These are phyloP conservation scores for Leucoma salicis DNA, from an alignment of 2,888 invertebrate genomes.

Conservation along the genomic window DNA sequence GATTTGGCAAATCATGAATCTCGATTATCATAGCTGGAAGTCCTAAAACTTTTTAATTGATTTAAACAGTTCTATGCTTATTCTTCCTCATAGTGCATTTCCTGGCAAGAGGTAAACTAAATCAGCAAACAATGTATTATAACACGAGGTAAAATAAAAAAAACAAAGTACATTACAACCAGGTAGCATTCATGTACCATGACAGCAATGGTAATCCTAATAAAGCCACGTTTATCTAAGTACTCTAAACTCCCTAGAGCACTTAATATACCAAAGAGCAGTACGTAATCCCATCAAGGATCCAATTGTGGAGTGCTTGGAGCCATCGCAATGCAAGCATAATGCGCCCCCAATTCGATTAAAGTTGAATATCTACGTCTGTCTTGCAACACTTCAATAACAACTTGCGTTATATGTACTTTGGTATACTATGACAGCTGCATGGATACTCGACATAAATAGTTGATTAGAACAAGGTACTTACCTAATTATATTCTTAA, in stretches of 20 bases:
- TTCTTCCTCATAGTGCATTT: no score
- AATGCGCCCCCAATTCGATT: constrained; percentile 55
- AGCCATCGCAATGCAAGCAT: constrained; percentile 49
- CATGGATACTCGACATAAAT: no score
- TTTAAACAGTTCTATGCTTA: no score
- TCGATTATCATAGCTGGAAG: no score
- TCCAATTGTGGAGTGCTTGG: constrained; percentile 38
- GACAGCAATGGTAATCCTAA: neutral
- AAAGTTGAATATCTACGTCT: constrained; percentile 46
- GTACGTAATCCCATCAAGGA: constrained; percentile 45
- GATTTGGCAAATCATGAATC: no score
- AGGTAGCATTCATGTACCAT: neutral
- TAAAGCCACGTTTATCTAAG: constrained; percentile 7
- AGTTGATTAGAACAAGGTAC: no score
- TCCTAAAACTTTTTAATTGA: no score
- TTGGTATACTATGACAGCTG: neutral
- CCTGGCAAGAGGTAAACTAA: no score
- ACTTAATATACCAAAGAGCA: constrained; percentile 54
- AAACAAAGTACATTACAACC: no score
- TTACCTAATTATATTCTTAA: no score
- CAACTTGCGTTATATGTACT: constrained; percentile 16
- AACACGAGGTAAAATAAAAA: no score
- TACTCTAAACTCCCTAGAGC: constrained; percentile 16
- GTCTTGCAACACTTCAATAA: constrained; percentile 29
- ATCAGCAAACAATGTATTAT: no score